phyloP scores from a whole-genome alignment of 1,140 invertebrate genomes.

The Oncopodura yosiiana region DNA sequence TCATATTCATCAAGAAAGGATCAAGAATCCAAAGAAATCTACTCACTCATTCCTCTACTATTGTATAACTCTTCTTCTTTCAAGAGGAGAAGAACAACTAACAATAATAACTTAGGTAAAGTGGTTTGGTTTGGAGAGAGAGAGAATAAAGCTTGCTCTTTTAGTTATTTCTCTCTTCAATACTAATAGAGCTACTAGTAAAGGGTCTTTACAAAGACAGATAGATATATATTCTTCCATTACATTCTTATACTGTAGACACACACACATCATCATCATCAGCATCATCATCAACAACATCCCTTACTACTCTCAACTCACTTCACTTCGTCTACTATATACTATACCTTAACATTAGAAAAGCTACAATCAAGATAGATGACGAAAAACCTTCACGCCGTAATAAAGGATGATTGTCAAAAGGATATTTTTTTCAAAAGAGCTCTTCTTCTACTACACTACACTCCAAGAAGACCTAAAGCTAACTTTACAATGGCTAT shows the following conservation, averaged over 20 bases:
- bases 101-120: no score
- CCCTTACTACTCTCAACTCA: not conserved
- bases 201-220: not conserved
- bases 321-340: not conserved
- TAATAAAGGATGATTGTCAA: slow-evolving; percentile 19
- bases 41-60: no score
- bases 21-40: no score
- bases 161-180: no score
- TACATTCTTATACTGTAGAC: not conserved
- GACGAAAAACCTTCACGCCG: not conserved
- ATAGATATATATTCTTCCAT: not conserved
- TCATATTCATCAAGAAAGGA: no score
- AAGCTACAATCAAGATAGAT: not conserved
- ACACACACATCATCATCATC: not conserved
- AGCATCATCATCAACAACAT: not conserved
- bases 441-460: slow-evolving; percentile 10
- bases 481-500: no score
- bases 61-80: no score
- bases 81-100: no score
- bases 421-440: slow-evolving; percentile 4
- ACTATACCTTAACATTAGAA: not conserved
- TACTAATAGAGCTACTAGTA: no score
- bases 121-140: no score
- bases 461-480: not conserved
- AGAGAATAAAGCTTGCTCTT: no score